Conservation (phyloP, 2,113 vertebrate species). For the Oreochromis aureus region DNA sequence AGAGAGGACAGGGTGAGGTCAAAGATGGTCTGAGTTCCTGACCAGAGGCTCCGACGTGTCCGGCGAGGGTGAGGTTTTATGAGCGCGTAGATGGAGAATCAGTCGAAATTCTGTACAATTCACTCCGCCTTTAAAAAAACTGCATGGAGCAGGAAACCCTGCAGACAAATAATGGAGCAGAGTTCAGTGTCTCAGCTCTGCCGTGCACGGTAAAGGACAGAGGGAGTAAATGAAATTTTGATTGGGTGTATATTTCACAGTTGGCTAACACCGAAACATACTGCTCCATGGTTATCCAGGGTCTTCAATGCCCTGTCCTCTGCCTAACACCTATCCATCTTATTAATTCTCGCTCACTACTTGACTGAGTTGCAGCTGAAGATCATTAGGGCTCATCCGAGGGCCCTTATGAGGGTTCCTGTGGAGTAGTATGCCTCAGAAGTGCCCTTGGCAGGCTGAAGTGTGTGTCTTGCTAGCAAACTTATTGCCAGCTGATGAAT, state of each 20-base stretch:
- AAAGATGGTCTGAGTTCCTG: slow-evolving; percentile 16
- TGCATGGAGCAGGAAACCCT: background rate
- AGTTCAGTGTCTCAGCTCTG: slow-evolving; percentile 27
- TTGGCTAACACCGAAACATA: slow-evolving; percentile 34
- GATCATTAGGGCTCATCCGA: slow-evolving; percentile 62
- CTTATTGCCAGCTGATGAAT: slow-evolving; percentile 57
- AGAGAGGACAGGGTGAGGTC: slow-evolving; percentile 22
- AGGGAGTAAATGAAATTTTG: slow-evolving; percentile 22
- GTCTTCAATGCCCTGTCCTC: slow-evolving; percentile 31
- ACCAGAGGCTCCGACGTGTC: slow-evolving; percentile 4
- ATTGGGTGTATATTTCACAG: slow-evolving; percentile 49
- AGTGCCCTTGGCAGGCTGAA: slow-evolving; percentile 62
- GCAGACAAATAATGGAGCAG: slow-evolving; percentile 10
- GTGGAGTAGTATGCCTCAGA: slow-evolving; percentile 54
- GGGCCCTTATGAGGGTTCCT: slow-evolving; percentile 59
- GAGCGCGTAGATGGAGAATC: slow-evolving; percentile 1
- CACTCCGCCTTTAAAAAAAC: background rate
- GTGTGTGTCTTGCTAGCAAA: slow-evolving; percentile 59
- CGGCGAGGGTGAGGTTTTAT: background rate
- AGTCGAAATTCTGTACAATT: slow-evolving; percentile 58
- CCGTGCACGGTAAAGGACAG: background rate
- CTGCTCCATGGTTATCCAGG: slow-evolving; percentile 16
- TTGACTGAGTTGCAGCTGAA: slow-evolving; percentile 62
- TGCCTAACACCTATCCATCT: slow-evolving; percentile 25
- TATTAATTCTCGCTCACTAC: slow-evolving; percentile 49